Base-by-base conservation (phyloP, 1,140 invertebrate genomes). In the Bombyx mori region DNA sequence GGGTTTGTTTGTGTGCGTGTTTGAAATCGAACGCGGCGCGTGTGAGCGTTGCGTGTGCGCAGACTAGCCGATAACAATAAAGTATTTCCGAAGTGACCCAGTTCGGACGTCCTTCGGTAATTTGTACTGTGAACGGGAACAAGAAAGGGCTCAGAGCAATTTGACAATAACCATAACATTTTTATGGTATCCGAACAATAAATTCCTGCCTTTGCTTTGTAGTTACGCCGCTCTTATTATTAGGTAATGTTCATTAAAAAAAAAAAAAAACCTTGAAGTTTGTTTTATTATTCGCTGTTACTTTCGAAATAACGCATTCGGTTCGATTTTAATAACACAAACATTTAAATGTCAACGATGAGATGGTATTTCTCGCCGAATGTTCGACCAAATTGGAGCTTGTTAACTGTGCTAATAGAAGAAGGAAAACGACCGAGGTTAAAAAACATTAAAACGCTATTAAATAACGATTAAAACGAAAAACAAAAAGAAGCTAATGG, bases 51-150 rank as follows among this genome's bases (percentile, higher is more conserved):
- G 69, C 79, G 81, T 79, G 83, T 77, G 79, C 68, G 82, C 82
- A 82, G 82, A 80, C 79, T 84, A 79, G 81, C 77, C 82, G 83
- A 85, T 86, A 86, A 86, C 83, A 86, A 86, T 86, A 86, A 86
- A 86, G 82, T 86, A 86, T 87, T 87, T 87, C 83, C 83, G 83
- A 87, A 87, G 83, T 87, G 83, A 85, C 82, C 82, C 77, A 87
- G 77, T 82, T 87, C 66, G 68, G 72, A 77, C 84, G 84, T 87
- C 84, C 84, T 87, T 87, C 84, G 72, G 77, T 73, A 85, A 84
- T 85, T 83, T 79, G 80, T 86, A 73, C 79, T 71, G 79, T 76
- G 72, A 70, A 69, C 79, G 81, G 80, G 84, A 87, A 87, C 77
- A 81, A 86, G 82, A 87, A 87, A 87, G 82, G 82, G 84, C 80